Evolutionary conservation across 2,797 vertebrate genomes (phyloP).

Genomic region (Hozukius guyotensis): DNA sequence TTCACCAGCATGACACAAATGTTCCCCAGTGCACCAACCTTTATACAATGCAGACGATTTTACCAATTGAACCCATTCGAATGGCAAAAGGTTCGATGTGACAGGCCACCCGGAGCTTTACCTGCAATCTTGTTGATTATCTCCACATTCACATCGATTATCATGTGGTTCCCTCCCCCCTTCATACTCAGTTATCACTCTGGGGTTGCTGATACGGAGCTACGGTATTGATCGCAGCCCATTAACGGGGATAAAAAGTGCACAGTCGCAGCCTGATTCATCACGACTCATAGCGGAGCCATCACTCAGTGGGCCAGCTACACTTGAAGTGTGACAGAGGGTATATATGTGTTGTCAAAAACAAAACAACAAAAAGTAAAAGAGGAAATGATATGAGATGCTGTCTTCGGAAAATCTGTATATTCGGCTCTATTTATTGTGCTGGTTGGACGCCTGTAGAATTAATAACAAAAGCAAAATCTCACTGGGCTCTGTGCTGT

Average conservation of each 20-base stretch:
- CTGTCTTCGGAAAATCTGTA: background rate
- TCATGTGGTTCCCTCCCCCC: slow-evolving; percentile 21
- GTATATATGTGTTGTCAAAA: background rate
- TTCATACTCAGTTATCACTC: slow-evolving; percentile 55
- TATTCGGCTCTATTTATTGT: background rate
- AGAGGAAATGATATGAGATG: background rate
- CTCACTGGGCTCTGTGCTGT: background rate
- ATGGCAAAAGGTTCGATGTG: slow-evolving; percentile 44
- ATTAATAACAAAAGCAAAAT: background rate
- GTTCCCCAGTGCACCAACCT: background rate
- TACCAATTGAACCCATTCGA: slow-evolving; percentile 40
- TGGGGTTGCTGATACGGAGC: slow-evolving; percentile 58
- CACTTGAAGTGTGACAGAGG: background rate
- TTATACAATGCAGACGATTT: slow-evolving; percentile 6
- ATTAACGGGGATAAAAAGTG: slow-evolving; percentile 63
- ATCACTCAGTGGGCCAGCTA: slow-evolving; percentile 36
- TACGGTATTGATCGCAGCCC: slow-evolving; percentile 62
- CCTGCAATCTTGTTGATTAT: slow-evolving; percentile 67
- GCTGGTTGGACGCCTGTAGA: background rate
- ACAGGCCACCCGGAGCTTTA: slow-evolving; percentile 44
- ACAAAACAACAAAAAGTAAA: background rate
- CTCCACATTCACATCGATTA: slow-evolving; percentile 67
- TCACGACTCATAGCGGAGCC: slow-evolving; percentile 21
- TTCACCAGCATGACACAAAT: slow-evolving; percentile 18
- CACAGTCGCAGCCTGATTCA: slow-evolving; percentile 54